Evolutionary conservation across 2,888 invertebrate genomes (phyloP), one percentile per base, ranked within the genome.

Genomic region (Cenopis cana): DNA sequence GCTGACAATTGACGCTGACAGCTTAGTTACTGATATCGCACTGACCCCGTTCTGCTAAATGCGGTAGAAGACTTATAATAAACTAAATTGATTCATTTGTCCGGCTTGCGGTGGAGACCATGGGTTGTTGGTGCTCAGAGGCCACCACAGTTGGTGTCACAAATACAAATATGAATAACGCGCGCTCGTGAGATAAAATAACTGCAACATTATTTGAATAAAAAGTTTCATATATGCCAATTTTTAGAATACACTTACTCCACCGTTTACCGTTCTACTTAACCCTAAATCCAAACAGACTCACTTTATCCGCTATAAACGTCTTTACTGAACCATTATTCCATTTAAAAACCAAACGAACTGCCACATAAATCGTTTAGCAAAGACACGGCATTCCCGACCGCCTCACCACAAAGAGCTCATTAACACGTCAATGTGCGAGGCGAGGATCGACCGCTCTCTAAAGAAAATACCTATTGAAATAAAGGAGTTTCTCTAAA

Each of bases 321-420:
- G n/a, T 36, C 46, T 68, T 46, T 24, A 54, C 46, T 62, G 55
- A 41, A 41, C 57, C 64, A 38, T 69, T 64, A 65, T 64, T 50
- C 62, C 57, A 65, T 52, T 64, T 41, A 49, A 55, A 61, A 57
- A 65, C 46, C 70, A 46, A 54, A 55, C 46, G 60, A 60, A 60
- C 59, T 41, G 65, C 59, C 54, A 70, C 57, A 70, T 70, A 70
- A 70, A 70, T 70, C 65, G 70, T 65, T 70, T 70, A 65, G 52
- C 12, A 57, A 60, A 59, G 65, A 60, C 65, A 66, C 46, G 33
- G 59, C 65, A 52, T 46, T n/a, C 46, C 59, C 50, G 52, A 52
- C n/a, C 57, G 8, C 0, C 59, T n/a, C 12, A 41, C 64, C 69
- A 70, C 70, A 70, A 70, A 70, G 70, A 70, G 65, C 70, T 70